Evolutionary conservation across 2,113 vertebrate genomes (phyloP).

Genomic region (Ifrita kowaldi): DNA sequence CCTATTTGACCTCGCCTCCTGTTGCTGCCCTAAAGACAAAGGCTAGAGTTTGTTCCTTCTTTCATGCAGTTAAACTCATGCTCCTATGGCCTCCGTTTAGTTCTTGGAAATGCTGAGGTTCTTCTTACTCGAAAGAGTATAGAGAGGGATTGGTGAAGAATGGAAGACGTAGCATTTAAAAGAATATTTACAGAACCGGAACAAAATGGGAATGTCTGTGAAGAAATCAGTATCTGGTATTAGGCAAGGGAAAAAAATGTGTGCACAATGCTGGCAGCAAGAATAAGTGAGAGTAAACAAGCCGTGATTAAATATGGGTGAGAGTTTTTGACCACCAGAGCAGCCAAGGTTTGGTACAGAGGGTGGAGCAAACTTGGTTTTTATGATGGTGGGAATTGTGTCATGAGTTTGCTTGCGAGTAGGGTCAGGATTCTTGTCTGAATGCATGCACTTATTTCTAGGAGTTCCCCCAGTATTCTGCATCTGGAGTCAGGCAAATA

Average conservation of each 20-base stretch:
- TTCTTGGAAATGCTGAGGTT: neutral
- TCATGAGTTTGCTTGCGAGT: neutral
- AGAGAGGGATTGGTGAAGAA: neutral
- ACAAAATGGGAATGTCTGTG: neutral
- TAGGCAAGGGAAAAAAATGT: neutral
- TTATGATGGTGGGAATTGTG: neutral
- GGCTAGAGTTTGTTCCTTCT: neutral
- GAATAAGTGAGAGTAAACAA: neutral
- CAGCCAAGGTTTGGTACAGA: neutral
- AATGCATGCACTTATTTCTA: fast-evolving
- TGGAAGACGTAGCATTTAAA: neutral
- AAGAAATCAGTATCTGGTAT: neutral
- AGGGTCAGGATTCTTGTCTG: neutral
- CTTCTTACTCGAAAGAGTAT: neutral
- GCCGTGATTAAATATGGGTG: neutral
- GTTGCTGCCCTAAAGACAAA: neutral
- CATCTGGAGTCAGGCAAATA: neutral
- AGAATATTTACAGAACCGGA: neutral
- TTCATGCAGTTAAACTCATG: neutral
- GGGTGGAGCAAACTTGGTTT: neutral
- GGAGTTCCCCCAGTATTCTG: neutral
- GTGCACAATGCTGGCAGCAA: neutral
- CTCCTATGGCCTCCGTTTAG: neutral
- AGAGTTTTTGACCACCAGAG: neutral
- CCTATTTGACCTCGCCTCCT: neutral